These are phyloP conservation scores for Lordiphosa stackelbergi DNA, from an alignment of 1,140 invertebrate species.

Conservation along the genomic window DNA sequence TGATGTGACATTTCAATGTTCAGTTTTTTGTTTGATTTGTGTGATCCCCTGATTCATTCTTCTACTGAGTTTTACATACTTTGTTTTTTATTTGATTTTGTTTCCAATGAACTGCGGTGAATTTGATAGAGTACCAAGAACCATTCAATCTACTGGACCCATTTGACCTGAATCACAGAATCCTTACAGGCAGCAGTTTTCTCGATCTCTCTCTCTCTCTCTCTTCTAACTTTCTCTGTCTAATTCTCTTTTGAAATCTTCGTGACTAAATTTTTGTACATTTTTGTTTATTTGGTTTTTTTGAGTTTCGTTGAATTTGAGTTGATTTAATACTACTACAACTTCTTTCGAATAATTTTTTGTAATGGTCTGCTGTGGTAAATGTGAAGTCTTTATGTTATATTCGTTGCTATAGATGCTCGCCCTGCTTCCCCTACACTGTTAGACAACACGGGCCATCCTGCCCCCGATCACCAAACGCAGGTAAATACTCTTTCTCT, in stretches of 20 bases:
- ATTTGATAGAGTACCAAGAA: constrained; percentile 28
- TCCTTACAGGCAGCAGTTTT: constrained; percentile 38
- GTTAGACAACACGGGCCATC: constrained; percentile 78
- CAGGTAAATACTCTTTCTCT: constrained; percentile 78
- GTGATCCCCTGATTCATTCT: not conserved
- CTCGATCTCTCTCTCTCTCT: constrained; percentile 13
- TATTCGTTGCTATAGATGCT: constrained; percentile 80
- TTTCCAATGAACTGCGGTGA: constrained; percentile 50
- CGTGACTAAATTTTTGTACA: constrained; percentile 52
- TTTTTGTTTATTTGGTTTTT: constrained; percentile 26
- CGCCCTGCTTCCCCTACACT: constrained; percentile 78
- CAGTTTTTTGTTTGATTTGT: constrained; percentile 3
- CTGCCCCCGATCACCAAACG: constrained; percentile 78
- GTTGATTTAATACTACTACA: constrained; percentile 62
- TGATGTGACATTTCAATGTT: constrained; percentile 8
- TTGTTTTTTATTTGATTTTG: constrained; percentile 2
- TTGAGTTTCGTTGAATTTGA: constrained; percentile 17
- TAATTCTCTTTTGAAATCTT: constrained; percentile 24
- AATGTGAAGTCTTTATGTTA: constrained; percentile 80
- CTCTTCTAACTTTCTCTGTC: constrained; percentile 7
- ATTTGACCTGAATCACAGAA: constrained; percentile 32
- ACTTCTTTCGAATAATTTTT: constrained; percentile 76
- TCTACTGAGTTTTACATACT: not conserved
- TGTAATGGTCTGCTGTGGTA: constrained; percentile 78
- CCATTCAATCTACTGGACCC: constrained; percentile 22